Conservation (phyloP, 2,888 invertebrate species). For the Calameuta pallipes region DNA sequence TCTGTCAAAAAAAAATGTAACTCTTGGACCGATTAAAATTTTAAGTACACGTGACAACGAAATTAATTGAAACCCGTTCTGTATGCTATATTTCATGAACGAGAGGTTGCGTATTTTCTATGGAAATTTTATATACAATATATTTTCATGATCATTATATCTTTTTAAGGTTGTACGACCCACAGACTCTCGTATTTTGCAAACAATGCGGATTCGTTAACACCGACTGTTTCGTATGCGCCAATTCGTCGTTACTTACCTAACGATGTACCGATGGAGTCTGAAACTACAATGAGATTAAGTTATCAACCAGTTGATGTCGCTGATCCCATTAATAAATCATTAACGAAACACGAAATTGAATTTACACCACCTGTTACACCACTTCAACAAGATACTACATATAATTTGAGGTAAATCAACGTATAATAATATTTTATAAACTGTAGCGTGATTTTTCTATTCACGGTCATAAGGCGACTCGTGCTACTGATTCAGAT, state of each 20-base stretch:
- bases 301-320: constrained; percentile 68
- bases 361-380: constrained; percentile 54
- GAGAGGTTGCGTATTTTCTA: constrained; percentile 7
- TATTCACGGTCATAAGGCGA: no score
- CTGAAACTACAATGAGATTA: constrained; percentile 69
- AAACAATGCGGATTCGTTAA: constrained; percentile 68
- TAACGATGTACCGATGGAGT: constrained; percentile 69
- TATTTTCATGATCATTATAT: constrained; percentile 2
- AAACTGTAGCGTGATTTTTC: background rate
- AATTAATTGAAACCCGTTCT: no score
- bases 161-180: constrained; percentile 70
- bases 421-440: background rate
- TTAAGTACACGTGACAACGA: no score
- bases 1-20: no score
- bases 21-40: no score
- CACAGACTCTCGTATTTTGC: constrained; percentile 72
- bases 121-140: background rate
- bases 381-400: constrained; percentile 70
- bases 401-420: constrained; percentile 72
- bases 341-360: constrained; percentile 59
- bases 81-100: no score
- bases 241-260: constrained; percentile 68
- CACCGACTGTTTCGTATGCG: constrained; percentile 66
- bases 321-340: constrained; percentile 60
- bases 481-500: no score